A percentile compares a stretch with the other conserved stretches of the same genome.
Evolutionary conservation across 2,888 invertebrate genomes (phyloP).

Genomic region (Hylaea fasciaria): DNA sequence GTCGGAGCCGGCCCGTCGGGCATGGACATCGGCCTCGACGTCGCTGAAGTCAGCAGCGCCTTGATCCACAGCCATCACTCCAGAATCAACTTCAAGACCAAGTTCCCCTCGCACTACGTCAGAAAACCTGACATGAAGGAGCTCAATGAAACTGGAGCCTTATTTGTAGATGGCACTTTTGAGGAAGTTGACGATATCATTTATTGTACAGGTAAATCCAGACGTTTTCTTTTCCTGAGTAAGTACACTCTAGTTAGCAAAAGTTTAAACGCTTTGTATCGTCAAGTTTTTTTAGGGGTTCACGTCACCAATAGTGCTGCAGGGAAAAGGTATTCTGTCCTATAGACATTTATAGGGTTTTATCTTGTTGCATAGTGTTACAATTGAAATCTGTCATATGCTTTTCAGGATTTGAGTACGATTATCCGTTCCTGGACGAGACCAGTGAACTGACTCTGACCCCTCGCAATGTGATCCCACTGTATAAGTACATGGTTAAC

Average conservation of each 20-base stretch:
- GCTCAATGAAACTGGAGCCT: slow-evolving; percentile 78
- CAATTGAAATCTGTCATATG: too few species aligned
- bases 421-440: slow-evolving; percentile 89
- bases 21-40: slow-evolving; percentile 88
- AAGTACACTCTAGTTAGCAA: too few species aligned
- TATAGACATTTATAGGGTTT: too few species aligned
- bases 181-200: slow-evolving; percentile 87
- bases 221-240: not conserved
- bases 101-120: slow-evolving; percentile 77
- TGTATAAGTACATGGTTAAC: slow-evolving; percentile 92
- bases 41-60: slow-evolving; percentile 73
- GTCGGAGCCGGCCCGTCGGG: slow-evolving; percentile 91
- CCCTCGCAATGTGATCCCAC: slow-evolving; percentile 85
- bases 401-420: slow-evolving; percentile 87
- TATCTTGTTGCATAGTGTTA: too few species aligned
- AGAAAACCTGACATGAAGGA: slow-evolving; percentile 82
- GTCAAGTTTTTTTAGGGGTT: too few species aligned
- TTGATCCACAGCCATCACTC: slow-evolving; percentile 84
- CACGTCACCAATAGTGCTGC: too few species aligned
- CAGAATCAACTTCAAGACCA: slow-evolving; percentile 63
- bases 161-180: slow-evolving; percentile 85
- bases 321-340: too few species aligned
- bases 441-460: slow-evolving; percentile 85
- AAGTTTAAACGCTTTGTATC: too few species aligned
- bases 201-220: slow-evolving; percentile 87